Evolutionary conservation across 1,140 invertebrate species (phyloP).

Genomic region (Lordiphosa collinella): DNA sequence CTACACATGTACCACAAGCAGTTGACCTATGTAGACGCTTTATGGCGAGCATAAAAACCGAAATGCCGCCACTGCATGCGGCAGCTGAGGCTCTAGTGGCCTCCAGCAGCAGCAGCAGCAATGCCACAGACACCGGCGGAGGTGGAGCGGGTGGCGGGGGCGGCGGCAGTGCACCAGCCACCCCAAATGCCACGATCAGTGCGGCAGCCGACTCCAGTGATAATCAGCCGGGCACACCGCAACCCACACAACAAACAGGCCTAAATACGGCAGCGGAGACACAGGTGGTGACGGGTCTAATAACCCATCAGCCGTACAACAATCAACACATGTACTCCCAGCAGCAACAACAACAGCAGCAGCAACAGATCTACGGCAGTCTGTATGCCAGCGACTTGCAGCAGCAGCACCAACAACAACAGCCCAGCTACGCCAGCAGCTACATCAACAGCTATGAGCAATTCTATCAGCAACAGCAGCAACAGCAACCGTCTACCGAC

Average conservation of each 20-base stretch:
- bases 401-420: constrained; percentile 40
- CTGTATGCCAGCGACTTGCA: constrained; percentile 86
- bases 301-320: constrained; percentile 79
- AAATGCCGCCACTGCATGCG: constrained; percentile 79
- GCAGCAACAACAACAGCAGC: constrained; percentile 40
- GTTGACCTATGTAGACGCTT: constrained; percentile 49
- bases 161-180: constrained; percentile 48
- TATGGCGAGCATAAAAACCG: constrained; percentile 71
- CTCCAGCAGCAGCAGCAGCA: constrained; percentile 21
- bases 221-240: constrained; percentile 78
- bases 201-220: constrained; percentile 79
- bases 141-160: constrained; percentile 17
- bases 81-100: constrained; percentile 68
- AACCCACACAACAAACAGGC: constrained; percentile 53
- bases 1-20: background rate
- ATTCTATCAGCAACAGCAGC: constrained; percentile 74
- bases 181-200: constrained; percentile 66
- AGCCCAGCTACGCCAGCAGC: constrained; percentile 51
- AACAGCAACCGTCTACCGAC: constrained; percentile 44
- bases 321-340: constrained; percentile 54
- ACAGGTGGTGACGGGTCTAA: constrained; percentile 52
- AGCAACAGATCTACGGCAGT: constrained; percentile 78
- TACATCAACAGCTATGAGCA: constrained; percentile 78
- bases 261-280: constrained; percentile 43
- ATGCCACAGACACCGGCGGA: constrained; percentile 18